Base-by-base conservation (phyloP, 2,888 invertebrate species). In the Polyploca ridens region DNA sequence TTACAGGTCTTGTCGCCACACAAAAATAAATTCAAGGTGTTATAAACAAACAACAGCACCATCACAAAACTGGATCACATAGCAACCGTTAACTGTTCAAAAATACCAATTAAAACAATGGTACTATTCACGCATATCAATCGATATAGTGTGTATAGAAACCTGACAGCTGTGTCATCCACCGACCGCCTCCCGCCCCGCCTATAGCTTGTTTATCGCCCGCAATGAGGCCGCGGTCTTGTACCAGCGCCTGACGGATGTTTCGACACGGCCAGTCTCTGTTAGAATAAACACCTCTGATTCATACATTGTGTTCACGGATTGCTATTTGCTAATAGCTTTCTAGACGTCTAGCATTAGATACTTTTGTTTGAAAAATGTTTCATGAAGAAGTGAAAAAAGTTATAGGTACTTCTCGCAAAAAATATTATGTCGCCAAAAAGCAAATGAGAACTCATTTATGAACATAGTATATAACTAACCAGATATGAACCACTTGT, bases 241-340 rank as follows among this genome's bases (percentile, higher is more conserved):
- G 67, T 70, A 67, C 64, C 63, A 63, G 71, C 59, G 69, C 71
- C 78, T 85, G 89, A 88, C 83, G 85, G 89, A 90, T 86, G 89
- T 87, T 88, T 87, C 86, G 82, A 90, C 89, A 90, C 81, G 83
- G 79, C 83, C 74, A 80, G 83, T 82, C 81, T 74, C 72, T 77
- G 80, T 83, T 76, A 83, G 82, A 82, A 86, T 83, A 84, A 88
- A 88, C 85, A 88, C 84, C 83, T 86, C 88, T 90, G 90, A 90
- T 87, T 89, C 89, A 90, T 88, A 84, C 82, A 82, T 82, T 81
- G 78, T 69, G 61, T 41, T 72, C 69, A 68, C 73, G 76, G 74
- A 75, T 78, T 82, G 82, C 80, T 54, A 83, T 77, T 79, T 82
- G 79, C 81, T 86, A 86, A 86, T 86, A 80, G 82, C 82, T 86